These are phyloP conservation scores for Tragelaphus strepsiceros DNA, from an alignment of 2,113 vertebrate genomes.

Conservation along the genomic window DNA sequence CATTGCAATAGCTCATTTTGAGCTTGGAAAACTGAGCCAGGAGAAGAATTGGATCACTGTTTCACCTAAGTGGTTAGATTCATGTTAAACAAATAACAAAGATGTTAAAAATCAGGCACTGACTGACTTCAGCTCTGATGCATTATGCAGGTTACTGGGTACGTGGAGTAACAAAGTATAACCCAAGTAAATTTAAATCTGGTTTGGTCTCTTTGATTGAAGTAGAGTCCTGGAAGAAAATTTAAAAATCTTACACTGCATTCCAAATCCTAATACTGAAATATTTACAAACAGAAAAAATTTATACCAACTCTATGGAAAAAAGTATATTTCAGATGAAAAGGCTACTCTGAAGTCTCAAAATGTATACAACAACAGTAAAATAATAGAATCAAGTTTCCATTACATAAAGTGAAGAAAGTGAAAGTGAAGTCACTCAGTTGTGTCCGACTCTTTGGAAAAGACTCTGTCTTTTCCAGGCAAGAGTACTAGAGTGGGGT, in stretches of 20 bases:
- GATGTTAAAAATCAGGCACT: background rate
- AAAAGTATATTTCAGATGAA: background rate
- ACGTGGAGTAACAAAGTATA: background rate
- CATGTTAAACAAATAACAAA: background rate
- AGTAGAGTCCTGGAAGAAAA: background rate
- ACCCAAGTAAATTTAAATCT: background rate
- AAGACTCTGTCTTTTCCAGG: too few species aligned
- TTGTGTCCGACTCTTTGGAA: too few species aligned
- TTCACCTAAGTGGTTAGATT: background rate
- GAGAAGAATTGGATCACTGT: background rate
- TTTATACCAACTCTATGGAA: background rate
- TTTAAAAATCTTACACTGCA: background rate
- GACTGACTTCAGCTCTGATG: background rate
- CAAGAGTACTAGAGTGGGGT: too few species aligned
- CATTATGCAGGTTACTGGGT: background rate
- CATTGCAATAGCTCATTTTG: background rate
- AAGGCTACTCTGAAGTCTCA: background rate
- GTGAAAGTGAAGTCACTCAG: too few species aligned
- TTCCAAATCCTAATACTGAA: background rate
- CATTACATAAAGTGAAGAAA: background rate
- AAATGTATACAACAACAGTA: background rate
- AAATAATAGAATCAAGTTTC: background rate
- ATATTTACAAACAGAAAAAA: background rate
- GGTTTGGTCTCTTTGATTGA: background rate
- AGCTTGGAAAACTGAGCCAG: background rate